Percentiles rank a stretch among this genome's conserved stretches.
Conservation (phyloP, 2,888 invertebrate genomes). For the Athrips mouffetella region DNA sequence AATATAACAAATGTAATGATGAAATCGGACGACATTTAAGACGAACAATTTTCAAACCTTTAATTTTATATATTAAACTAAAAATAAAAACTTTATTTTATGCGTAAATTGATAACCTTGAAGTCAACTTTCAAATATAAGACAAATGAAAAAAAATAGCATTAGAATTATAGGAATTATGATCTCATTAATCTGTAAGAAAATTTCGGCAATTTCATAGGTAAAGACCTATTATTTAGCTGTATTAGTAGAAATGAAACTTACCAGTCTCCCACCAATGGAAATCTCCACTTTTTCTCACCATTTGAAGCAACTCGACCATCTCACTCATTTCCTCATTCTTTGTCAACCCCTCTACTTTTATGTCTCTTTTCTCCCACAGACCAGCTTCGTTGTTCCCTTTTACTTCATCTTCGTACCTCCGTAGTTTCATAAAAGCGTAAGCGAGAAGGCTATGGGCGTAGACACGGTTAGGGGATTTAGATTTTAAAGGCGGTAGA, state of each 20-base stretch:
- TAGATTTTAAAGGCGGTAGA: conserved; percentile 46
- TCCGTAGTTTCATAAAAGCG: conserved; percentile 49
- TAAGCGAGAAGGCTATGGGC: conserved; percentile 54
- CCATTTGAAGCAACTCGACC: conserved; percentile 49
- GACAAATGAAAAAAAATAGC: no score
- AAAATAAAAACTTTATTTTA: no score
- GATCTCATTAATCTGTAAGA: no score
- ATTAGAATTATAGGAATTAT: no score
- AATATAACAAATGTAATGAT: no score
- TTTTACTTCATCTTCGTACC: conserved; percentile 48
- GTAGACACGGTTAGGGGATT: conserved; percentile 45
- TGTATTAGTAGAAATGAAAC: conserved; percentile 25
- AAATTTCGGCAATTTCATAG: no score
- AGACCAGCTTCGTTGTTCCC: conserved; percentile 41
- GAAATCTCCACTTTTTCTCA: conserved; percentile 67
- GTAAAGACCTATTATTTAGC: no score
- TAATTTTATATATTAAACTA: no score
- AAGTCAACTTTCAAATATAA: no score
- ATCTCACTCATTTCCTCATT: conserved; percentile 52
- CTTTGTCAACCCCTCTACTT: conserved; percentile 36
- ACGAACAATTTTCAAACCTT: no score
- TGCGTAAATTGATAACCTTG: no score
- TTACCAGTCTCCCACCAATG: conserved; percentile 90
- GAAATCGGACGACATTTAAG: no score
- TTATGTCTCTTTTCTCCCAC: conserved; percentile 26